Evolutionary conservation across 2,888 invertebrate genomes (phyloP), one percentile per base, ranked within the genome.

Genomic region (Carterocephalus palaemon): DNA sequence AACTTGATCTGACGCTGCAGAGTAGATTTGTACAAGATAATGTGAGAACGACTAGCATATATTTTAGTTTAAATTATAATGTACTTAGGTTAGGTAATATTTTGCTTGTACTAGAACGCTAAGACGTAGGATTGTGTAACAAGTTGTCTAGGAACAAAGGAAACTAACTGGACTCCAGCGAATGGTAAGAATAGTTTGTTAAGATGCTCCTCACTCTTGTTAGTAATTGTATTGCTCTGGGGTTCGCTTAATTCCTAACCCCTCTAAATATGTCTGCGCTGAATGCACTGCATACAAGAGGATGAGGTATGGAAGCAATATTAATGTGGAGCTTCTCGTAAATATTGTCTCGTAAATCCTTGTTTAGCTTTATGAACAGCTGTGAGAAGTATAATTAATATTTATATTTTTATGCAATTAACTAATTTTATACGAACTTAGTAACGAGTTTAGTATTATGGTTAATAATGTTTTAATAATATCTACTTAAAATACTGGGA

Each of bases 61-160:
- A n/a, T n/a, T n/a, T n/a, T n/a, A 10, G 32, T 10, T 8, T 32
- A 32, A 13, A 34, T 23, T 22, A 34, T 23, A 20, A 20, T 19
- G n/a, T 15, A 15, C 34, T 22, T 13, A 20, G 9, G 23, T 23
- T 6, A 4, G 4, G 12, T 28, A 28, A 23, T 16, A 32, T 17
- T 9, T 34, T 13, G 9, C 12, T 34, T n/a, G n/a, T n/a, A n/a
- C n/a, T n/a, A n/a, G n/a, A n/a, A n/a, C n/a, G n/a, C n/a, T n/a
- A n/a, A n/a, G n/a, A n/a, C 46, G 47, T 47, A 39, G 46, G 48
- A 52, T 50, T 49, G 46, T 49, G 51, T 51, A 53, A 53, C 55
- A 53, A 55, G 57, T 54, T 49, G 39, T 53, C 48, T 42, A 43
- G 47, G 46, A 56, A 57, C 57, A 57, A 57, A 57, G 57, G 52